Conservation (phyloP, 2,797 vertebrate species). For the Momotus momota region DNA sequence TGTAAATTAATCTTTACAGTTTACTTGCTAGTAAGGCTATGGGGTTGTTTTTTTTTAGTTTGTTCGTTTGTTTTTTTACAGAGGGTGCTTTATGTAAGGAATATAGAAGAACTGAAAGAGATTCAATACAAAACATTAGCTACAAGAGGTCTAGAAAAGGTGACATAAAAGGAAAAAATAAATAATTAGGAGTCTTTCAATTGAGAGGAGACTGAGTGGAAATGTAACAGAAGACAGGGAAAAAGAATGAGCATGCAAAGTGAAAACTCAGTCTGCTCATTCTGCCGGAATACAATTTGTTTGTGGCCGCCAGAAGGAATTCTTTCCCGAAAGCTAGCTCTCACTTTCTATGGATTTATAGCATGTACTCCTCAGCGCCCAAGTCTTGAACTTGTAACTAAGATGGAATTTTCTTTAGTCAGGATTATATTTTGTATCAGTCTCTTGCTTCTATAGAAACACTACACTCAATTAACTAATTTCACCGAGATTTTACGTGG, state of each 20-base stretch:
- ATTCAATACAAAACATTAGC: not conserved
- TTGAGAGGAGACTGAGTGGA: not conserved
- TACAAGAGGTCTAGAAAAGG: not conserved
- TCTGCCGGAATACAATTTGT: not conserved
- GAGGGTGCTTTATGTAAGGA: not conserved
- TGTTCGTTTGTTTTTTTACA: not conserved
- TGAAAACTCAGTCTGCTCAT: not conserved
- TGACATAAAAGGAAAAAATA: not conserved
- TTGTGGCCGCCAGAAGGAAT: not conserved
- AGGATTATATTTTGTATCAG: not conserved
- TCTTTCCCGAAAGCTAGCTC: not conserved
- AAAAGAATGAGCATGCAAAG: not conserved
- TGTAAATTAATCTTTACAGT: not conserved
- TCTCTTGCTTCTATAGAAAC: not conserved
- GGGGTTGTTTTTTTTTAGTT: not conserved
- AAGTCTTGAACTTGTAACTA: not conserved
- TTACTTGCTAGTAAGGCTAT: not conserved
- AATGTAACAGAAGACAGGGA: not conserved
- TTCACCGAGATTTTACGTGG: not conserved
- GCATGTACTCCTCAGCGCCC: not conserved
- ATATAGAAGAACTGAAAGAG: not conserved
- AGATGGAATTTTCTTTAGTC: not conserved
- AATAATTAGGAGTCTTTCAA: not conserved
- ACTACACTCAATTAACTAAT: not conserved
- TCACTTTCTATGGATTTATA: not conserved